Conservation (phyloP, 2,113 vertebrate genomes). For the Heptranchias perlo region DNA sequence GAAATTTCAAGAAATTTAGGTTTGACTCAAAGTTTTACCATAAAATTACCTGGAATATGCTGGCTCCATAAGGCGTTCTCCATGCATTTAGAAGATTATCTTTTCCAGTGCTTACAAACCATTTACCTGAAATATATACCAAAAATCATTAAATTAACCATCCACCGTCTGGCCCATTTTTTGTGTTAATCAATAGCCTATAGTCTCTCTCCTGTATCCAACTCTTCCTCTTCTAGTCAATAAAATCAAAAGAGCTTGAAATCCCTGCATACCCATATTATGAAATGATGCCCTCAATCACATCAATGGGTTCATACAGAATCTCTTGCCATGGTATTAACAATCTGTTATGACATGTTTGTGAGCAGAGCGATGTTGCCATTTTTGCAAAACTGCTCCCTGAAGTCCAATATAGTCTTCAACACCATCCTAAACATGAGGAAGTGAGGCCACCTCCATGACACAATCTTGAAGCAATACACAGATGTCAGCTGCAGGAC, state of each 20-base stretch:
- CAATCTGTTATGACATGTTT: neutral
- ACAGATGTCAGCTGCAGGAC: neutral
- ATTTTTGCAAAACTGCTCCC: neutral
- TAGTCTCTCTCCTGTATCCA: too few species aligned
- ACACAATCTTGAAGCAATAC: neutral
- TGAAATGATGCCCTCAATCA: neutral
- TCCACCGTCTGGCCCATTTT: neutral
- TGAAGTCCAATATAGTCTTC: neutral
- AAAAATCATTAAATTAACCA: neutral
- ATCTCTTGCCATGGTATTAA: neutral
- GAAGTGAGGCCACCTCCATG: neutral
- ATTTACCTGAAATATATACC: slow-evolving; percentile 57
- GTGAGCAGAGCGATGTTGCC: neutral
- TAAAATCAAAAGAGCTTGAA: neutral
- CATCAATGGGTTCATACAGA: neutral
- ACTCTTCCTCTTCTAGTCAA: neutral
- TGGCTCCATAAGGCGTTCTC: slow-evolving; percentile 97
- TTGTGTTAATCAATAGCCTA: neutral
- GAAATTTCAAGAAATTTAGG: neutral
- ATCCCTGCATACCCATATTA: neutral
- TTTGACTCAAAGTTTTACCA: neutral
- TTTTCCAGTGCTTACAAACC: slow-evolving; percentile 83
- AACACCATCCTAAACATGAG: neutral
- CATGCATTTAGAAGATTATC: slow-evolving; percentile 98
- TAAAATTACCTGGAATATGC: slow-evolving; percentile 89